A percentile compares a stretch with the other conserved stretches of the same genome.
Conservation (phyloP, 2,888 invertebrate species). For the Lasioglossum calceatum region DNA sequence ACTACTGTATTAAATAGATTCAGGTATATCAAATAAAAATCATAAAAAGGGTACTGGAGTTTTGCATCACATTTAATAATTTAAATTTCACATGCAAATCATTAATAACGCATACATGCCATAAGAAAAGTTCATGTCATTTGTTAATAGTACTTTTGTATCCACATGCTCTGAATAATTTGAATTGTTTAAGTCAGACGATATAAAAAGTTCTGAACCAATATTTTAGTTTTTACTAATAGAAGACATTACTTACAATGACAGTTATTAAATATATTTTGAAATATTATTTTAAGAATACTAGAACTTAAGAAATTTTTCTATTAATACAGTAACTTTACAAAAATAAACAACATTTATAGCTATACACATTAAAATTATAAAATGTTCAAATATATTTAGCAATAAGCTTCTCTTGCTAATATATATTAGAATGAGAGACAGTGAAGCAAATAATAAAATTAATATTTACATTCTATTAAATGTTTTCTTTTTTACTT, state of each 20-base stretch:
- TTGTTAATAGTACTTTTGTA: conserved; percentile 30
- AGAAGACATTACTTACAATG: background rate
- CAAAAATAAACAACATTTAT: background rate
- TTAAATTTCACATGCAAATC: conserved; percentile 43
- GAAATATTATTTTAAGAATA: conserved; percentile 1
- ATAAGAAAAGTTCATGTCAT: conserved; percentile 22
- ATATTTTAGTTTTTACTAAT: background rate
- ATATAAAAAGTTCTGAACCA: conserved; percentile 3
- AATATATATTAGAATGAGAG: background rate
- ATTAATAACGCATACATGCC: conserved; percentile 46
- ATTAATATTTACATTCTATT: background rate
- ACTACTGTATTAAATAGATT: conserved; percentile 25
- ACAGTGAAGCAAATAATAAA: conserved; percentile 11
- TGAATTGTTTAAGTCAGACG: conserved; percentile 16
- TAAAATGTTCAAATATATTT: background rate
- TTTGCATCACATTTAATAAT: conserved; percentile 28
- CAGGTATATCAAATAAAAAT: conserved; percentile 31
- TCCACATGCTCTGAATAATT: conserved; percentile 27
- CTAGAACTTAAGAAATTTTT: background rate
- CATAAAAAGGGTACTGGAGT: conserved; percentile 11
- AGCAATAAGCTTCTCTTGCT: background rate
- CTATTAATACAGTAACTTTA: background rate
- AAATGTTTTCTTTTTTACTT: conserved; percentile 24
- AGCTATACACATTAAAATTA: background rate
- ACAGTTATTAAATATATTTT: background rate